Conservation (phyloP, 2,113 vertebrate species). For the Pelusios castaneus region DNA sequence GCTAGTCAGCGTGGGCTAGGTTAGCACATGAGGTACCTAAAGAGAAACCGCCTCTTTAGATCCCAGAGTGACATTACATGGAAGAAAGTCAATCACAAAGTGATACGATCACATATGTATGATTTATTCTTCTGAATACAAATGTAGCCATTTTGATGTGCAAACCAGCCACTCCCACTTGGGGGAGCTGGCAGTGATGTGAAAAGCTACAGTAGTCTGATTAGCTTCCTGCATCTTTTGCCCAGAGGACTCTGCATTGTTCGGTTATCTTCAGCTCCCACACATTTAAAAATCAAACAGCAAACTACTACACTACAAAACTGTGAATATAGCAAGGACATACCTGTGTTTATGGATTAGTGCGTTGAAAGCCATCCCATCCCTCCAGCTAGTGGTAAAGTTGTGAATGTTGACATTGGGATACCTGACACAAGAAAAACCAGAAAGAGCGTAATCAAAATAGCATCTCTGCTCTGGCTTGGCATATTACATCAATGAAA, state of each 20-base stretch:
- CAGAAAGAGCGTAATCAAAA: background rate
- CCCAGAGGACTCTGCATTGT: background rate
- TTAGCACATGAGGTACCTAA: background rate
- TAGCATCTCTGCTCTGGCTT: background rate
- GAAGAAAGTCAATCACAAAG: background rate
- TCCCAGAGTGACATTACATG: background rate
- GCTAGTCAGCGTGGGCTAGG: background rate
- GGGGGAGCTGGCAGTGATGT: background rate
- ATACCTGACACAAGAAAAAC: conserved; percentile 80
- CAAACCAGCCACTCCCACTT: background rate
- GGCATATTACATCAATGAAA: background rate
- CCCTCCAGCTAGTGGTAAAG: conserved; percentile 97
- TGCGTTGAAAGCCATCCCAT: conserved; percentile 98
- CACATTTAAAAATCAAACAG: background rate
- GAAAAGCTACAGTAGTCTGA: background rate
- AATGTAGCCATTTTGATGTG: background rate
- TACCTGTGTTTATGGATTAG: conserved; percentile 98
- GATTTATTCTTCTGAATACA: background rate
- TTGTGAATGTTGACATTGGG: conserved; percentile 98
- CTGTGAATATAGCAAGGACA: background rate
- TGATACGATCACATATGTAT: background rate
- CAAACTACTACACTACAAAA: background rate
- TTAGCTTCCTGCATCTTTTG: background rate
- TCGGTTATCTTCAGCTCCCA: background rate
- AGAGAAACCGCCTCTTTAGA: background rate